Conservation (phyloP, 2,113 vertebrate genomes). For the Carassius auratus region DNA sequence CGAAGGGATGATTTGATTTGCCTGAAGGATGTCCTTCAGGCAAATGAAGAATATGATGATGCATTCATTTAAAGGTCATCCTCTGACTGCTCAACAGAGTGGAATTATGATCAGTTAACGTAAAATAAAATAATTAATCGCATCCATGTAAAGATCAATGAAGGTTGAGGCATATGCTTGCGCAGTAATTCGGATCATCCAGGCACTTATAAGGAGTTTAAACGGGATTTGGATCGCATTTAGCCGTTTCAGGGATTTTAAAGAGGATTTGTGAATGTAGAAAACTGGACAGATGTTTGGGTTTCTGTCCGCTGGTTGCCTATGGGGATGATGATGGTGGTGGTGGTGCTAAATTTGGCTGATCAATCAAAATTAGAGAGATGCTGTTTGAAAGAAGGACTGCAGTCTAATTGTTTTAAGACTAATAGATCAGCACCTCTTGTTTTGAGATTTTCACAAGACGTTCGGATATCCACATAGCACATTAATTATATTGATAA, state of each 20-base stretch:
- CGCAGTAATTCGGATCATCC: constrained; percentile 41
- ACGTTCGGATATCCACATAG: constrained; percentile 14
- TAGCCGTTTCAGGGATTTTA: constrained; percentile 2
- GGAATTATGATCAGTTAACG: not conserved
- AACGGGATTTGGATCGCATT: constrained; percentile 31
- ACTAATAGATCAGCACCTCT: not conserved
- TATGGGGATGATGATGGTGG: constrained; percentile 8
- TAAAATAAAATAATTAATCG: not conserved
- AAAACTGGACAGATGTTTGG: constrained; percentile 31
- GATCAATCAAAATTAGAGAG: not conserved
- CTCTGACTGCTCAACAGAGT: not conserved
- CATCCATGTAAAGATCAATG: not conserved
- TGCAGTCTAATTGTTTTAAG: not conserved
- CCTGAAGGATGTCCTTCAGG: not conserved
- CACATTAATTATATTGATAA: constrained; percentile 49
- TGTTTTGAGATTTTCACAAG: constrained; percentile 20
- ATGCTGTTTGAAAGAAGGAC: not conserved
- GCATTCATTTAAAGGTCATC: constrained; percentile 24
- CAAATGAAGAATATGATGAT: not conserved
- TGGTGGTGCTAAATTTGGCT: not conserved
- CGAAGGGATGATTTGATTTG: too few species aligned
- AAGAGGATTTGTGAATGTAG: constrained; percentile 3
- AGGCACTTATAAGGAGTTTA: constrained; percentile 25
- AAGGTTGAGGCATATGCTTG: not conserved
- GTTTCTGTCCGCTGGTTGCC: constrained; percentile 26